Evolutionary conservation across 2,888 invertebrate species (phyloP).

Genomic region (Agrotis segetum): DNA sequence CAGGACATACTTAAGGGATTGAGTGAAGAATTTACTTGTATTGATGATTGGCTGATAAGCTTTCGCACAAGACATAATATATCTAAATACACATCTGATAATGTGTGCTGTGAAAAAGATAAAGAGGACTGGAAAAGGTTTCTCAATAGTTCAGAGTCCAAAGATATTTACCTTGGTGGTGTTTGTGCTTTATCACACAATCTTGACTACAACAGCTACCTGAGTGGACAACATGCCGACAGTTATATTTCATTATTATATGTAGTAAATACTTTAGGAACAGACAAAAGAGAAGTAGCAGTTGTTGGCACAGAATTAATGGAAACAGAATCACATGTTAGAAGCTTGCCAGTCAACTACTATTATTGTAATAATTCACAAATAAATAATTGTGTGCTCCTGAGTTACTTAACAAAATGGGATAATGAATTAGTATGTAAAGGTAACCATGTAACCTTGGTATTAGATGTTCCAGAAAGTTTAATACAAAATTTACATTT

Average conservation of each 20-base stretch:
- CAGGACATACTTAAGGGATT: constrained; percentile 64
- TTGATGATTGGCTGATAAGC: constrained; percentile 70
- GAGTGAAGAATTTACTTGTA: constrained; percentile 64
- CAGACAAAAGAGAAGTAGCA: constrained; percentile 66
- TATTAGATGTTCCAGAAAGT: constrained; percentile 66
- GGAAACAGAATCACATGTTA: constrained; percentile 53
- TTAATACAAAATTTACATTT: constrained; percentile 59
- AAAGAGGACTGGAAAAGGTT: constrained; percentile 68
- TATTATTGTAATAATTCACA: constrained; percentile 63
- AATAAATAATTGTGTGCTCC: constrained; percentile 63
- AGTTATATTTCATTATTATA: constrained; percentile 70
- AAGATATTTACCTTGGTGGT: constrained; percentile 68
- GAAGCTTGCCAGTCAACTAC: constrained; percentile 71
- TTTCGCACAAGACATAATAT: constrained; percentile 71
- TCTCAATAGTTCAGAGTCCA: constrained; percentile 54
- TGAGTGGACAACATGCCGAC: constrained; percentile 60
- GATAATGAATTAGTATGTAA: constrained; percentile 63
- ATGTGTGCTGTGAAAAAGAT: constrained; percentile 51
- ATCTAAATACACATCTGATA: constrained; percentile 59
- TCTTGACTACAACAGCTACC: constrained; percentile 65
- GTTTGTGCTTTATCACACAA: constrained; percentile 67
- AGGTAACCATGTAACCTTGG: constrained; percentile 62
- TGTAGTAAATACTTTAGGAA: constrained; percentile 66
- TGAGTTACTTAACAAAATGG: constrained; percentile 69
- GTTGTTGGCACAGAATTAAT: constrained; percentile 67